Evolutionary conservation across 2,797 vertebrate genomes (phyloP), one percentile per base, ranked within the genome.

Genomic region (Notolepis coatsorum): DNA sequence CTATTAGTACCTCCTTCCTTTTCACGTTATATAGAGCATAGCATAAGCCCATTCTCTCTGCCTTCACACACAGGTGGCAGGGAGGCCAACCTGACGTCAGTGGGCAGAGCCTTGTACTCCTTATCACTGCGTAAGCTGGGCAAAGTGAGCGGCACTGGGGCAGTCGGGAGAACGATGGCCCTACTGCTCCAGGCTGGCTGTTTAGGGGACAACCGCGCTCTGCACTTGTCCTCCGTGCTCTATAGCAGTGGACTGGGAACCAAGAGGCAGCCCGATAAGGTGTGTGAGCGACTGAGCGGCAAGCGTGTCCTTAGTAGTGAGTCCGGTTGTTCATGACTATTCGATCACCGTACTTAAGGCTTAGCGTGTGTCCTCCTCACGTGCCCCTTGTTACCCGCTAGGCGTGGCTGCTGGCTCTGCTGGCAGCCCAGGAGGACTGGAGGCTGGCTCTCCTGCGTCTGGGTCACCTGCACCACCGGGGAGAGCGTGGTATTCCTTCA

Each of bases 111-210:
- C 0, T 74, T 94, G 37, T 91, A 85, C 75, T 82, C 75, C 35
- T 73, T 80, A 49, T 87, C 89, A 1, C 69, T 90, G 24, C 81
- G 38, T 43, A 85, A 83, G 55, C 58, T 94, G 69, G 41, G 43
- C 51, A 48, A 45, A 55, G 73, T 52, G 0, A 59, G 70, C 47
- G 72, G 73, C 60, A 25, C 43, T 4, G 63, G 60, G 10, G 58
- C 21, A 21, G 54, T 92, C 48, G 73, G 79, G 47, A 76, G 48
- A 65, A 68, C 89, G 6, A 71, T 93, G 63, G 88, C 90, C 2
- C 75, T 89, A 28, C 80, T 95, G 42, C 88, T 92, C 30, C 92
- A 93, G 73, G 90, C 93, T 1, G 90, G 92, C 45, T 95, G 93
- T 58, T 77, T 94, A 37, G 89, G 82, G 64, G 82, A 93, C 55